Base-by-base conservation (phyloP, 2,888 invertebrate genomes). In the Cryptus viduatorius region DNA sequence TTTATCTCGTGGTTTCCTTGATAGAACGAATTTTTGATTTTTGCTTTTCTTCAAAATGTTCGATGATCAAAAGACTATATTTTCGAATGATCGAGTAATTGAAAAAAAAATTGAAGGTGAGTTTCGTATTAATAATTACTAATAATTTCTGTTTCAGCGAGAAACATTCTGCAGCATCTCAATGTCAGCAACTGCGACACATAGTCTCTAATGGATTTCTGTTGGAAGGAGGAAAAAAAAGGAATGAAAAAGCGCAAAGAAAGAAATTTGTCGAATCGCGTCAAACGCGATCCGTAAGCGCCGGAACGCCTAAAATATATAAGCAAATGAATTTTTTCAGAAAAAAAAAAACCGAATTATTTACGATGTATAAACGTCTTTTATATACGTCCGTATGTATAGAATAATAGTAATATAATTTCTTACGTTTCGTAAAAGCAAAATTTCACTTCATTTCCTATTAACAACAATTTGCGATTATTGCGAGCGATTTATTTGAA, bases 141-240 rank as follows among this genome's bases (percentile, higher is more conserved):
- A 1, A 56, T 12, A 19, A 56, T 80, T 61, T 84, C 4, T 78
- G n/a, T 83, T 95, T 88, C 95, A 96, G 97, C 97, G 84, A 96
- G 98, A 81, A 98, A 98, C 93, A 97, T 96, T 89, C 94, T 97
- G 89, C 97, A 98, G 90, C 97, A 97, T 91, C 95, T 98, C 84
- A 96, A 97, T 90, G 95, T 98, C 85, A 98, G 98, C 37, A 97
- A 96, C 93, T 97, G 97, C 94, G 97, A 97, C 87, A 94, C 96
- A 84, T 96, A 94, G 93, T 87, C 83, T 19, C 56, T 24, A n/a
- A 76, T 56, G 24, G 71, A 65, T 8, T 77, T 56, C 59, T 61
- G 37, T 37, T 8, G 37, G 37, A 37, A 24, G 24, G 24, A 24
- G 24, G n/a, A 48, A 48, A 61, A 10, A 29, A 19, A 31, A 46